Base-by-base conservation (phyloP, 23 tunicate genomes). In the Ascidia mentula region DNA sequence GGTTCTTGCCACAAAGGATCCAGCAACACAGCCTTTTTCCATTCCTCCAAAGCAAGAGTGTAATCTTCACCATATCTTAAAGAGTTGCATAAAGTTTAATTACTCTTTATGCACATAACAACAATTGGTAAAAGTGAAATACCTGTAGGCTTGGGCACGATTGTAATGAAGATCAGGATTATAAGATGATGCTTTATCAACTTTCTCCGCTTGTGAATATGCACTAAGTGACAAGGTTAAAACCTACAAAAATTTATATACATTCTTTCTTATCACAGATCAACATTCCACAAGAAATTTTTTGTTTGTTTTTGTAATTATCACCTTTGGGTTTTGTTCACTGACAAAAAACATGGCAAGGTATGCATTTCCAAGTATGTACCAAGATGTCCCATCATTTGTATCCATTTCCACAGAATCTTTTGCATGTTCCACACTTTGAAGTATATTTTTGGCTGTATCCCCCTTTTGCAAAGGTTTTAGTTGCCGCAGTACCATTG, bases 91-190 rank as follows among this genome's bases (percentile, higher is more conserved):
- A 20, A 53, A 5, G 1, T 53, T 34, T 18, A 72, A 72, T 26
- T n/a, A 20, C n/a, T 34, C 31, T 72, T 72, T n/a, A 15, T 34
- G 4, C 36, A 53, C 24, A 53, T 9, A 36, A 39, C 69, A 8
- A 36, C 1, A 75, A 7, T 30, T 36, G 36, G 65, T 6, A 42
- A 42, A 12, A 42, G 15, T 31, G n/a, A 42, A 46, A 35, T 30
- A 89, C 89, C 93, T 80, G 61, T 73, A 76, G 0, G 93, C 98
- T 69, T 77, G 84, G 3, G 98, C 86, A 60, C 93, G 69, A 72
- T 93, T 93, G 84, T 83, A 93, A 75, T 93, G 93, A 0, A 93
- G 77, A 36, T 93, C 98, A 70, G 98, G 93, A 59, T 93, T 93
- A 46, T 88, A 53, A 22, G 18, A 28, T 22, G 93, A 93, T 2